Evolutionary conservation across 2,888 invertebrate genomes (phyloP), one percentile per base, ranked within the genome.

Genomic region (Apoderus coryli): DNA sequence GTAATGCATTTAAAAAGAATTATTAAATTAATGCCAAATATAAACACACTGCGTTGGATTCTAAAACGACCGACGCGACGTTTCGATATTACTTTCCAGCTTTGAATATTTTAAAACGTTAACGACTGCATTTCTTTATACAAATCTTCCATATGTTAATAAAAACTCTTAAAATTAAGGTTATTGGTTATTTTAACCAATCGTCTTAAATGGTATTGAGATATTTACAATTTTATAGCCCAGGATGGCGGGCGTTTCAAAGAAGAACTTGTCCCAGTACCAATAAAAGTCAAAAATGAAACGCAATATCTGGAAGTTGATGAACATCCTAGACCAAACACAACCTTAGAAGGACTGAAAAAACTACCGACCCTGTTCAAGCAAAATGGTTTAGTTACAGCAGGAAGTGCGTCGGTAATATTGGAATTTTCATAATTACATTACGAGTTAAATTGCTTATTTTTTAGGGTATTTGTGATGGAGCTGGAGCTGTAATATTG

Each of bases 391-490:
- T 67, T 84, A 2, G 92, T 95, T 9, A 92, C 92, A 4, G 95
- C 95, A 34, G 96, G 90, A 10, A 76, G 78, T 40, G 90, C 95
- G 27, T 93, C 93, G 3, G 89, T 90, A 60, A 69, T 72, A 51
- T 13, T n/a, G n/a, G n/a, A n/a, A 25, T 16, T 22, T n/a, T n/a
- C n/a, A n/a, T 7, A 9, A 23, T 14, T 3, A 6, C 15, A 10
- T 4, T 22, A 11, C n/a, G 9, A 24, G 7, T 7, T 9, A 6
- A 10, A 6, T 6, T 10, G 5, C 10, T 6, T 19, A 19, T 19
- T 19, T 50, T 54, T n/a, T 51, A 88, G 86, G 96, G 96, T 39
- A 79, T 98, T 47, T 84, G 84, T 51, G 98, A 98, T 61, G 98
- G 98, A n/a, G 96, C 96, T 2, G 89, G 81, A 3, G 81, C 90